Percentiles rank a stretch among this genome's conserved stretches.
Evolutionary conservation across 2,113 vertebrate species (phyloP).

Genomic region (Channa maculata): DNA sequence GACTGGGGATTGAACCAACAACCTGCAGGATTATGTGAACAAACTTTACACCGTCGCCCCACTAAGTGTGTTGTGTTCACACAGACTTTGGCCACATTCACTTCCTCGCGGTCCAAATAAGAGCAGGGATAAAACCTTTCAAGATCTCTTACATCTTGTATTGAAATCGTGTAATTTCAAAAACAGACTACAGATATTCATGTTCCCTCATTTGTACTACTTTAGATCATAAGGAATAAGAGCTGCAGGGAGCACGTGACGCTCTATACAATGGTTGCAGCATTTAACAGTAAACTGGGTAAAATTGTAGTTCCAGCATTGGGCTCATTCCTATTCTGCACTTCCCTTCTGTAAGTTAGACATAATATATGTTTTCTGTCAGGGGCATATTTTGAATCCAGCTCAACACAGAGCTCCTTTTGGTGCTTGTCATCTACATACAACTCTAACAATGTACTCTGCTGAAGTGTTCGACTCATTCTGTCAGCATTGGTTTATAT

Average conservation of each 20-base stretch:
- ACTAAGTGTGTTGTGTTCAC: too few species aligned
- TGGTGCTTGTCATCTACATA: background rate
- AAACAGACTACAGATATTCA: background rate
- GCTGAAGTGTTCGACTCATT: too few species aligned
- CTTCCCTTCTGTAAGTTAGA: constrained; percentile 43
- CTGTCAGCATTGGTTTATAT: too few species aligned
- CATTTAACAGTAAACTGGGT: constrained; percentile 62
- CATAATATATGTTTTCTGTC: constrained; percentile 6
- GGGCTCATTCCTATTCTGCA: constrained; percentile 6
- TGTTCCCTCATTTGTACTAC: constrained; percentile 44
- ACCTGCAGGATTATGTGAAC: too few species aligned
- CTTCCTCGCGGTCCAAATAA: too few species aligned
- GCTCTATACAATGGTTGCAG: constrained; percentile 43
- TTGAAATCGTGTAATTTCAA: background rate
- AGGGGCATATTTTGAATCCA: background rate
- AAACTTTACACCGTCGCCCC: too few species aligned
- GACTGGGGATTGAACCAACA: too few species aligned
- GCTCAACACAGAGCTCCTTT: background rate
- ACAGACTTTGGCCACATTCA: too few species aligned
- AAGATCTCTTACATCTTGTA: background rate
- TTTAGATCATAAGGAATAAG: constrained; percentile 36
- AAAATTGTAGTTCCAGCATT: constrained; percentile 37
- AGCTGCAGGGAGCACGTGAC: constrained; percentile 34
- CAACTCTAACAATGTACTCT: background rate
- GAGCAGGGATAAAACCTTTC: background rate